Evolutionary conservation across 92 coral and sea anemone species (phyloP), one percentile per base, ranked within the genome.

Genomic region (Virgularia gustaviana): DNA sequence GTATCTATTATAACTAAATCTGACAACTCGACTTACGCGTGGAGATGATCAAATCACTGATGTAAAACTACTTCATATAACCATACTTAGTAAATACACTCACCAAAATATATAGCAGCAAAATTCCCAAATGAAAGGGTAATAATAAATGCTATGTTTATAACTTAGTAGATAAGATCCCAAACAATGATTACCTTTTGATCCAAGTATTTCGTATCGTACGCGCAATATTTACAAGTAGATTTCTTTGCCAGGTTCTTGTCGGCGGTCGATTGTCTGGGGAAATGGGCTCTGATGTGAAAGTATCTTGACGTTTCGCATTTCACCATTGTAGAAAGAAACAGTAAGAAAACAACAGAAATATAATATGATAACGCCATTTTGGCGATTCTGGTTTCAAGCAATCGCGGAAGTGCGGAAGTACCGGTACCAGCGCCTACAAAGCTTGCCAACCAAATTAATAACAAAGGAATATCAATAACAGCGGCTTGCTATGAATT

Each of bases 251-350:
- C 77, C 27, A 82, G 68, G 24, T 68, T 85, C 12, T 64, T 73
- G n/a, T 80, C 75, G 63, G 76, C 42, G 34, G 74, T 79, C 20
- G 81, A 87, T 1, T 79, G 88, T 49, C 79, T 77, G 11, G 97
- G 97, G 47, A 91, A 91, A 22, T 83, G 87, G 35, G 97, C 97
- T 44, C 68, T 87, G 29, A 85, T 83, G 29, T 88, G 87, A 47
- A 91, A 91, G 24, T 49, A 68, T 3, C 61, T 38, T 22, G 18
- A 33, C 7, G 45, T 35, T 60, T 31, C 47, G 25, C 38, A 7
- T 33, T 32, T 2, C 11, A 49, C 33, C 12, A 49, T 32, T 8
- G 38, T 2, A n/a, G 33, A 38, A 19, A 68, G 38, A 3, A 68
- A 16, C 23, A 68, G 29, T 47, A 32, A 68, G 35, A 36, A 49